These are phyloP conservation scores for Omphaloscelis lunosa DNA, from an alignment of 2,888 invertebrate genomes.

Conservation along the genomic window DNA sequence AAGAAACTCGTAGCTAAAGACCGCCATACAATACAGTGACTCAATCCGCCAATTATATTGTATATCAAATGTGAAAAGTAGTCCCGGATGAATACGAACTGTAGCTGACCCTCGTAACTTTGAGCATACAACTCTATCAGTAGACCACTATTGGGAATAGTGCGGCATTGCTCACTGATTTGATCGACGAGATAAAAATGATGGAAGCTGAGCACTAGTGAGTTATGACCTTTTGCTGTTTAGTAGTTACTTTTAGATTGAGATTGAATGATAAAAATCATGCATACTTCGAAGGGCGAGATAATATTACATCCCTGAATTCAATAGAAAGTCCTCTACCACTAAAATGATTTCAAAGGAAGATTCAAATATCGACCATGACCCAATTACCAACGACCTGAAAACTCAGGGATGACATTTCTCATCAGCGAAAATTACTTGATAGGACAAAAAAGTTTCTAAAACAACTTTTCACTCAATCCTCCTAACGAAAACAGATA, in stretches of 20 bases:
- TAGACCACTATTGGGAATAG: constrained; percentile 52
- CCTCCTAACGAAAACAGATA: not conserved
- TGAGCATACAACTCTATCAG: constrained; percentile 49
- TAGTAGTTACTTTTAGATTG: not conserved
- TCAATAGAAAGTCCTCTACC: not conserved
- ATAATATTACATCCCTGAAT: not conserved
- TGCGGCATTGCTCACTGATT: constrained; percentile 27
- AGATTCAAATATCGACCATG: not conserved
- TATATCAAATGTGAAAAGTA: constrained; percentile 33
- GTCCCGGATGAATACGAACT: constrained; percentile 36
- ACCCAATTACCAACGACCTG: constrained; percentile 1
- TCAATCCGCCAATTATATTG: constrained; percentile 36
- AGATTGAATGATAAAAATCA: not conserved
- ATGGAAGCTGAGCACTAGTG: constrained; percentile 21
- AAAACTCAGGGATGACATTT: constrained; percentile 8
- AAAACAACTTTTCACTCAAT: constrained; percentile 18
- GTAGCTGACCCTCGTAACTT: constrained; percentile 49
- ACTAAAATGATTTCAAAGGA: no score
- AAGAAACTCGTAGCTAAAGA: not conserved
- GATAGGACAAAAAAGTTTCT: not conserved
- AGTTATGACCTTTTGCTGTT: constrained; percentile 4
- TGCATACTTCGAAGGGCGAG: not conserved
- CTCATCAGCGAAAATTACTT: not conserved
- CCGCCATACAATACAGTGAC: not conserved
- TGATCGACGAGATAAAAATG: constrained; percentile 49